Evolutionary conservation across 2,888 invertebrate genomes (phyloP), one percentile per base, ranked within the genome.

Genomic region (Odontocerum albicorne): DNA sequence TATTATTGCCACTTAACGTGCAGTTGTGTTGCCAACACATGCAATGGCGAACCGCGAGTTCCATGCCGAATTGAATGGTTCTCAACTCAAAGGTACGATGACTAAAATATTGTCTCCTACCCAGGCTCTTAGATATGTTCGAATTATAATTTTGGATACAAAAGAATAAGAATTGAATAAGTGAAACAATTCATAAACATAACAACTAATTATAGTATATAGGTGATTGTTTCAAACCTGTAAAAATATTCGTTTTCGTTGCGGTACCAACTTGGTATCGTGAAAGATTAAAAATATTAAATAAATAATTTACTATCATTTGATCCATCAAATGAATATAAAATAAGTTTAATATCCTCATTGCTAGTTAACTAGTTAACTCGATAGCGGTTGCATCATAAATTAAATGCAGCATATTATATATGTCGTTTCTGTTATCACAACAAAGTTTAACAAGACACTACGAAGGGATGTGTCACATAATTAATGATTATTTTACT

Each of bases 401-500:
- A 27, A 7, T 27, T 27, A 27, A 27, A 27, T 8, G 27, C 27
- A 7, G 27, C 8, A 38, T 38, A 12, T n/a, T n/a, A n/a, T n/a
- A 38, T 16, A 38, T 16, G 38, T 38, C 38, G 17, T 17, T 38
- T 15, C 7, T 12, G 16, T 27, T 38, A 38, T 38, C 15, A 38
- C 7, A 38, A 38, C 38, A 38, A 3, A 38, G 16, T 38, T 38
- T 38, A 38, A 38, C 38, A 38, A 38, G 38, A 38, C 38, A 38
- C 33, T 12, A 35, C 35, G 17, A 38, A 15, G 38, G 38, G 38
- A 38, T 15, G 21, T 40, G 40, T 40, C 40, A 21, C 21, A 40
- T 40, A 40, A 40, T 40, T 40, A 21, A 40, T 40, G 40, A 40
- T 40, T 40, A 40, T 40, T 40, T 40, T 17, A 40, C 17, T 20